phyloP scores from a whole-genome alignment of 2,888 invertebrate species.

The Strigamia maritima region DNA sequence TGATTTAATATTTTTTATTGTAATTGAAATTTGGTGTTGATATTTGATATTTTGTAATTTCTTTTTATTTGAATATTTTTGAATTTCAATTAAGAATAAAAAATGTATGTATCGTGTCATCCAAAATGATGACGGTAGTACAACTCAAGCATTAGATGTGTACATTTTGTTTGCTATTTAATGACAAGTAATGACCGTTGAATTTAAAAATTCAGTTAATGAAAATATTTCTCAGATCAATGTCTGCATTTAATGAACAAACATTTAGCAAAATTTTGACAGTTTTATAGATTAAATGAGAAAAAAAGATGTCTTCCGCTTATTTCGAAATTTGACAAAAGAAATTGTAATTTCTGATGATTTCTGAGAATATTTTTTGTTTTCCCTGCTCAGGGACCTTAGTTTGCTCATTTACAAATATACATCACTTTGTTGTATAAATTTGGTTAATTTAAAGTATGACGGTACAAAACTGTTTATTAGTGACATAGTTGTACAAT shows the following conservation, averaged over 20 bases:
- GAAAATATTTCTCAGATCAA: no score
- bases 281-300: neutral
- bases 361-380: neutral
- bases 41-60: neutral
- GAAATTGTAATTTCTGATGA: neutral
- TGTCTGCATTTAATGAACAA: no score
- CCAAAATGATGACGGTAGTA: neutral
- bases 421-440: neutral
- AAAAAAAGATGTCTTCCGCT: neutral
- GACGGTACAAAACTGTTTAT: neutral
- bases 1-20: neutral
- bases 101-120: neutral
- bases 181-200: neutral
- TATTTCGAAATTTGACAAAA: neutral
- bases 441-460: neutral
- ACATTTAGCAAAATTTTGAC: neutral
- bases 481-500: neutral
- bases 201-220: neutral
- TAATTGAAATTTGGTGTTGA: neutral
- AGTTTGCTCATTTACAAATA: neutral
- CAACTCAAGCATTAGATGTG: neutral
- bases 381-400: neutral
- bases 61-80: neutral
- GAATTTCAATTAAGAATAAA: neutral
- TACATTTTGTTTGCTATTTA: neutral